phyloP scores from a whole-genome alignment of 2,888 invertebrate genomes.

The Acleris cristana region DNA sequence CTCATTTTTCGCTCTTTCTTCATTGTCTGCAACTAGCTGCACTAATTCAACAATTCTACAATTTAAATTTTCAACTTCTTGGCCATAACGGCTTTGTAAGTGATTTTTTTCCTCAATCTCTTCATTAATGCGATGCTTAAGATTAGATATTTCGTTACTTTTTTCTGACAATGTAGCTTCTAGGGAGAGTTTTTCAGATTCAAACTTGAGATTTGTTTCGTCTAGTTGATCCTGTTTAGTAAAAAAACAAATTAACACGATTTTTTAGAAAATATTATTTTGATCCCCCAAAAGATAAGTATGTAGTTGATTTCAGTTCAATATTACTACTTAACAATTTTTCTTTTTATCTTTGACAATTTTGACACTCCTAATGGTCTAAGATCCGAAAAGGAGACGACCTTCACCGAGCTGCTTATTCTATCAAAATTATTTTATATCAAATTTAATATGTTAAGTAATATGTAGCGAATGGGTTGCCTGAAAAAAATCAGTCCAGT shows the following conservation, averaged over 20 bases:
- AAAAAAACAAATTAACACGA: constrained; percentile 41
- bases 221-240: constrained; percentile 54
- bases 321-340: too few relatives aligned
- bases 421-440: too few relatives aligned
- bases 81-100: constrained; percentile 56
- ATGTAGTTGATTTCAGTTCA: too few relatives aligned
- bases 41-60: constrained; percentile 70
- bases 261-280: too few relatives aligned
- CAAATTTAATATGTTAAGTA: too few relatives aligned
- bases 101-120: constrained; percentile 66
- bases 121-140: constrained; percentile 69
- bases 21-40: constrained; percentile 61
- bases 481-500: too few relatives aligned
- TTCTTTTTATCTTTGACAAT: too few relatives aligned
- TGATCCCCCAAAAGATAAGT: too few relatives aligned
- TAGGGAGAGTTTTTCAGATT: constrained; percentile 54
- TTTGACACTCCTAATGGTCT: too few relatives aligned
- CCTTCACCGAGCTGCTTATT: too few relatives aligned
- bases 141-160: constrained; percentile 60
- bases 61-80: constrained; percentile 64
- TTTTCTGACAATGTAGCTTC: constrained; percentile 56
- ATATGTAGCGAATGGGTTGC: too few relatives aligned
- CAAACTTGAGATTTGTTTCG: constrained; percentile 52
- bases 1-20: constrained; percentile 53
- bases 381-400: too few relatives aligned